These are phyloP conservation scores for Alloplasta piceator DNA, from an alignment of 2,888 invertebrate species.

Conservation along the genomic window DNA sequence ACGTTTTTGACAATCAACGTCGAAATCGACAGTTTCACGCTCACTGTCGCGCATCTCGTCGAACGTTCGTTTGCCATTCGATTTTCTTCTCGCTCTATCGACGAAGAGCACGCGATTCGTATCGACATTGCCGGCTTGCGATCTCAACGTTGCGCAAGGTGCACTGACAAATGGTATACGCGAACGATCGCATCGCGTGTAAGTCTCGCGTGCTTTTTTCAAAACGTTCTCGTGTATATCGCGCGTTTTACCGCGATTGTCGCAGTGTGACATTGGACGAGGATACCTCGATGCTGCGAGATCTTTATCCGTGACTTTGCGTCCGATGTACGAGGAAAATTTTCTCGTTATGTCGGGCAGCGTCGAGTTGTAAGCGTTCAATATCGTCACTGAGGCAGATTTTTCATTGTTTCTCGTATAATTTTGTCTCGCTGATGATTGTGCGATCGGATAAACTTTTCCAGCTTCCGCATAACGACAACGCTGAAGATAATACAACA, in stretches of 20 bases:
- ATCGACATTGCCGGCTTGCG: conserved; percentile 61
- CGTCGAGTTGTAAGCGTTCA: conserved; percentile 78
- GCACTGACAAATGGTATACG: conserved; percentile 80
- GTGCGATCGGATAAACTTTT: conserved; percentile 56
- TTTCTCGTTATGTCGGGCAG: conserved; percentile 77
- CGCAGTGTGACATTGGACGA: conserved; percentile 79
- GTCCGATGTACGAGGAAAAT: conserved; percentile 69
- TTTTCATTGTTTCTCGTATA: conserved; percentile 60
- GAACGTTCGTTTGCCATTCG: conserved; percentile 72
- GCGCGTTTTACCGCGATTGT: conserved; percentile 62
- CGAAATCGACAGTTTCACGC: conserved; percentile 10
- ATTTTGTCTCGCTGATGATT: conserved; percentile 5
- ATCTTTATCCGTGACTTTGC: conserved; percentile 55
- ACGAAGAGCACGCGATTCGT: conserved; percentile 75
- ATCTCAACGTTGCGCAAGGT: conserved; percentile 75
- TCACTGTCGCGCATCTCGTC: conserved; percentile 69
- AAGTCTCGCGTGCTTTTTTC: conserved; percentile 78
- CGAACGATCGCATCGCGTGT: conserved; percentile 71
- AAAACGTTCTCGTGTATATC: conserved; percentile 76
- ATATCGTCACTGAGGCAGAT: conserved; percentile 70
- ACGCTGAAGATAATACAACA: conserved; percentile 89
- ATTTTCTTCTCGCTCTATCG: conserved; percentile 52
- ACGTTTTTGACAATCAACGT: conserved; percentile 57
- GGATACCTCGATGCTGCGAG: conserved; percentile 70
- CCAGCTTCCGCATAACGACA: conserved; percentile 82